Evolutionary conservation across 2,888 invertebrate genomes (phyloP).

Genomic region (Pristionchus exspectatus): DNA sequence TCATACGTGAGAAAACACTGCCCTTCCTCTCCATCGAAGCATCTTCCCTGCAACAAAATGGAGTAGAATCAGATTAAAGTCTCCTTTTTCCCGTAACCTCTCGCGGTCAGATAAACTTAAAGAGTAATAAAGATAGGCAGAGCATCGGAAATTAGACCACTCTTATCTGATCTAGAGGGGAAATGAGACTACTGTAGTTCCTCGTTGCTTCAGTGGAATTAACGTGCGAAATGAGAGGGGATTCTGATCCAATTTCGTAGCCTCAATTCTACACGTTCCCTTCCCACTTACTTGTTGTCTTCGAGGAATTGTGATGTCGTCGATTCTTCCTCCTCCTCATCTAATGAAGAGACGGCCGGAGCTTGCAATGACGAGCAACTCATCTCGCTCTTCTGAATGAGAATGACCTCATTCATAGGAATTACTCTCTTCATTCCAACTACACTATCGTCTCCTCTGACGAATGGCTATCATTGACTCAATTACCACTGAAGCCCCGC

Average conservation of each 20-base stretch:
- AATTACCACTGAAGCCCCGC: background rate
- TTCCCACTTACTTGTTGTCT: background rate
- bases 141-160: background rate
- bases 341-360: slow-evolving; percentile 20
- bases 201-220: background rate
- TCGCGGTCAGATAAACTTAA: too few species aligned
- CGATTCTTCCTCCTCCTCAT: slow-evolving; percentile 34
- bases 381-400: slow-evolving; percentile 43
- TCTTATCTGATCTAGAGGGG: background rate
- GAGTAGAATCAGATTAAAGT: background rate
- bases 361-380: slow-evolving; percentile 33
- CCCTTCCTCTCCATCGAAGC: slow-evolving; percentile 43
- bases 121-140: too few species aligned
- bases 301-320: background rate
- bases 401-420: background rate
- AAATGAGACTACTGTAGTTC: background rate
- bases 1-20: slow-evolving; percentile 63
- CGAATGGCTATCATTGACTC: background rate
- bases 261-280: background rate
- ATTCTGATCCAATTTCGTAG: background rate
- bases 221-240: slow-evolving; percentile 8
- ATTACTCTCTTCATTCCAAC: background rate
- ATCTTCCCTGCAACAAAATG: slow-evolving; percentile 45
- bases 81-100: background rate
- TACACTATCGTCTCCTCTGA: background rate